Base-by-base conservation (phyloP, 2,797 vertebrate genomes). In the Pempheris klunzingeri region DNA sequence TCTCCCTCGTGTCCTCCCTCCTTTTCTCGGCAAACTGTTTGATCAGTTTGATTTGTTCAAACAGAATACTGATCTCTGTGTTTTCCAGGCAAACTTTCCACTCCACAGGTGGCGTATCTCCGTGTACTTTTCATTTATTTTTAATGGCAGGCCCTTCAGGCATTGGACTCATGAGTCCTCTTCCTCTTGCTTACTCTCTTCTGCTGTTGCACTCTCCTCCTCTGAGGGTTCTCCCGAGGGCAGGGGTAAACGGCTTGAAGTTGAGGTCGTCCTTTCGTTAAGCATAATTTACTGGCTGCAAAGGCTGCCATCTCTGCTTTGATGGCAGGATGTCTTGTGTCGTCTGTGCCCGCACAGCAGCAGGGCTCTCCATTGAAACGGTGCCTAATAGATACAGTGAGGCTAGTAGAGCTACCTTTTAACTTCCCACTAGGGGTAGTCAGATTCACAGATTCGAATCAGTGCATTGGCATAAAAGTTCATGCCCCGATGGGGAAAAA, bases 81-180 rank as follows among this genome's bases (percentile, higher is more conserved):
- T 93, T 92, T 91, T 88, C 89, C 2, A 17, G 76, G 85, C 78
- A 86, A 86, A 87, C 83, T 69, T 74, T 84, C 59, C 57, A 54
- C 84, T 83, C 90, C 82, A 86, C 89, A 90, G 89, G 91, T 92
- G 88, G 66, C 30, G 4, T 47, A 47, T 87, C 83, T 87, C 70
- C 12, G 90, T 94, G 88, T 93, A 85, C 93, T 83, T 92, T 94
- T 94, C 92, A 95, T 95, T 92, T 92, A 92, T 94, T 91, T 94
- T 94, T 93, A 93, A 94, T 92, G 84, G 61, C 65, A 34, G 80
- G 55, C 58, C 80, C 82, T 81, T 82, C 69, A 68, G 88, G 79
- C 46, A 32, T 55, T 65, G 76, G 74, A 77, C 83, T 80, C 71
- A 43, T 72, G 75, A 83, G 85, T 57, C 59, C 53, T 71, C 54